Evolutionary conservation across 2,113 vertebrate species (phyloP).

Genomic region (Chlorodrepanis virens): DNA sequence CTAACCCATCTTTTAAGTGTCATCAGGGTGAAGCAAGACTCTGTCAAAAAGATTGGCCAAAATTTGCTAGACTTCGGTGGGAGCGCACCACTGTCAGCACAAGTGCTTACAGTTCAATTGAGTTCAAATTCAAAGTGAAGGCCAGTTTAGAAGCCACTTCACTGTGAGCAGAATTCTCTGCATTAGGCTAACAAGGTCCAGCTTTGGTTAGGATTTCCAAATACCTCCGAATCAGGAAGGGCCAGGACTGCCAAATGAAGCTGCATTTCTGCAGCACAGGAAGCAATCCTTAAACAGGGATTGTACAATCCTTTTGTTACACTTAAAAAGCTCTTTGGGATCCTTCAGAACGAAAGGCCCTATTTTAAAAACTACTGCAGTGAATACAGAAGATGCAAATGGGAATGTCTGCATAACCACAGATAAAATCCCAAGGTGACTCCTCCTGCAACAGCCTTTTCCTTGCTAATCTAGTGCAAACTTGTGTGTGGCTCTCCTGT

Average conservation of each 20-base stretch:
- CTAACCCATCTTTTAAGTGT: background rate
- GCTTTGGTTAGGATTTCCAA: background rate
- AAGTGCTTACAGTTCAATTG: background rate
- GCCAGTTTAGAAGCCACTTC: background rate
- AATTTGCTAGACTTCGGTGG: background rate
- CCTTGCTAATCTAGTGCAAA: background rate
- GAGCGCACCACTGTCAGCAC: background rate
- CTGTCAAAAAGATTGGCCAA: background rate
- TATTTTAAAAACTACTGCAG: background rate
- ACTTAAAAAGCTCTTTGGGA: slow-evolving; percentile 32
- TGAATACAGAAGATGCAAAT: background rate
- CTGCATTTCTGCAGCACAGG: background rate
- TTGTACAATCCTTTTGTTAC: background rate
- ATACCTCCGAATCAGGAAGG: background rate
- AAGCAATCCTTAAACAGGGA: background rate
- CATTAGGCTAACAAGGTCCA: background rate
- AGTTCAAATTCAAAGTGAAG: background rate
- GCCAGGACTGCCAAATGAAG: background rate
- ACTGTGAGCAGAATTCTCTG: background rate
- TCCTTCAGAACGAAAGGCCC: slow-evolving; percentile 49
- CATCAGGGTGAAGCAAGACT: background rate
- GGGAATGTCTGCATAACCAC: background rate
- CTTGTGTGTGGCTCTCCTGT: background rate
- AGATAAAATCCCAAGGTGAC: background rate
- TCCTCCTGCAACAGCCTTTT: background rate